phyloP scores from a whole-genome alignment of 2,797 vertebrate genomes.

The Pteronotus mesoamericanus region DNA sequence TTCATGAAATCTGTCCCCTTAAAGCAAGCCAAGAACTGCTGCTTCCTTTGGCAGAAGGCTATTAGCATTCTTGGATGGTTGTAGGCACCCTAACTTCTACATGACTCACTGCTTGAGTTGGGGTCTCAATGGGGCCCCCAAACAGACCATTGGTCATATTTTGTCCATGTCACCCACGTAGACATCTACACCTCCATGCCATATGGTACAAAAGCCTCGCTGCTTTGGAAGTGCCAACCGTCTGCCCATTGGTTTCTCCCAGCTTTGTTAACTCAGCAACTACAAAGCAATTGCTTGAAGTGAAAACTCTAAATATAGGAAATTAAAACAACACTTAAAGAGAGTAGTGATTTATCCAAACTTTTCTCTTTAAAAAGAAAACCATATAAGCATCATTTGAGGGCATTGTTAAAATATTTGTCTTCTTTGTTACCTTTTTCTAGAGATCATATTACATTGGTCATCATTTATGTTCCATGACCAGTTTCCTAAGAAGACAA shows the following conservation, averaged over 20 bases:
- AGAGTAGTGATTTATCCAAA: background rate
- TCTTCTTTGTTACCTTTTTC: background rate
- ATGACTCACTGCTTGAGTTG: background rate
- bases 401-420: background rate
- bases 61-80: background rate
- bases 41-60: background rate
- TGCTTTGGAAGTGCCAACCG: background rate
- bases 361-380: background rate
- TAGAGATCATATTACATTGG: background rate
- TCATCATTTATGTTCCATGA: background rate
- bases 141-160: background rate
- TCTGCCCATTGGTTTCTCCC: background rate
- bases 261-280: background rate
- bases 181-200: background rate
- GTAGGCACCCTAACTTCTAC: background rate
- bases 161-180: background rate
- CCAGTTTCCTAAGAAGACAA: background rate
- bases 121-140: background rate
- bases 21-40: background rate
- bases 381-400: background rate
- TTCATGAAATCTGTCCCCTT: slow-evolving; percentile 34
- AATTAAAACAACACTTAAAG: background rate
- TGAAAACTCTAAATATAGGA: background rate
- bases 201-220: background rate
- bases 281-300: background rate